Evolutionary conservation across 37 sponge, comb jelly and placozoan species (phyloP), one percentile per base, ranked within the genome.

Genomic region (Bolinopsis microptera): DNA sequence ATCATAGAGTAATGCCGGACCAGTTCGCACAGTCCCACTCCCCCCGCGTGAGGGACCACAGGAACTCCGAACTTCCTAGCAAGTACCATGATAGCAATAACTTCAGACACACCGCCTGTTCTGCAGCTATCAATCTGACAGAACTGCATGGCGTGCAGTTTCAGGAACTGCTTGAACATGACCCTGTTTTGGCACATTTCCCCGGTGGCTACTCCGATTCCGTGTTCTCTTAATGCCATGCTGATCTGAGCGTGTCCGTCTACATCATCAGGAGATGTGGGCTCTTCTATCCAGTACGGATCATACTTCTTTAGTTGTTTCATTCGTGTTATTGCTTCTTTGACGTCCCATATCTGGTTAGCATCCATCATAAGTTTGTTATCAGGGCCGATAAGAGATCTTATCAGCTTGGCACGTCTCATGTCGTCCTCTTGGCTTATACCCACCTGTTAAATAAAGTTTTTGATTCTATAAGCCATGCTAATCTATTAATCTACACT

Each of bases 91-190:
- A 97, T 86, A 23, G 97, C 70, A 0, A 97, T 16, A 32, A 94
- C 86, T 68, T 97, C 97, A 70, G 95, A 94, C 69, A 97, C 95
- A 0, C 97, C 97, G 25, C 96, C 97, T 1, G 96, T 18, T 0
- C 97, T 68, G 69, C 95, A 94, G 83, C 94, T 94, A 77, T 97
- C 97, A 72, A 97, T 95, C 94, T 97, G 97, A 82, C 97, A 97
- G 93, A 93, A 96, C 82, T 97, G 96, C 94, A 97, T 94, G 0
- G 96, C 96, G 24, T 94, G 94, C 0, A 94, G 86, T 38, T 96
- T 40, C 35, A 97, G 76, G 69, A 97, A 97, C 93, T 97, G 97
- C 93, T 97, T 97, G 94, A 97, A 97, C 93, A 97, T 94, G 38
- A 97, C 97, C 0, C 96, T 35, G 69, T 97, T 97, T 26, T 95